phyloP scores from a whole-genome alignment of 2,888 invertebrate species.

The Odontocolon sp. region DNA sequence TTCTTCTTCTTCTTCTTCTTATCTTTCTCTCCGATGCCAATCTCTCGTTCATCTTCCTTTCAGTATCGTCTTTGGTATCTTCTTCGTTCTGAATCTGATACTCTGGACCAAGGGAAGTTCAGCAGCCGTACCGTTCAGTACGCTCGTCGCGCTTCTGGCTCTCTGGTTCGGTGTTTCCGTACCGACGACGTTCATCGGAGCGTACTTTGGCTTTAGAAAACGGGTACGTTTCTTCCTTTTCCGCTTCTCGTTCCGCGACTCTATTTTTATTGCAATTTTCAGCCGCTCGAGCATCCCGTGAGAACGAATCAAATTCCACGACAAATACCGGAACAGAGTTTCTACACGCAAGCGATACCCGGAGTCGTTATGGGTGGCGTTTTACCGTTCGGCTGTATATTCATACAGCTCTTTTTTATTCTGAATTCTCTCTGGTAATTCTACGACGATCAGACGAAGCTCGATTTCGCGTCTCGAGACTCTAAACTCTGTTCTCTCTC shows the following conservation, averaged over 20 bases:
- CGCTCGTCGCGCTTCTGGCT: constrained; percentile 94
- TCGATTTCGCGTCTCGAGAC: no score
- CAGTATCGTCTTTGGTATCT: constrained; percentile 97
- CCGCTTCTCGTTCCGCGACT: background rate
- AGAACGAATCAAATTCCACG: constrained; percentile 99
- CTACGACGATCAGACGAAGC: no score
- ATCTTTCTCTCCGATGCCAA: no score
- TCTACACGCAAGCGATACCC: constrained; percentile 97
- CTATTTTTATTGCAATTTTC: constrained; percentile 52
- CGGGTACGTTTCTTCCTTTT: constrained; percentile 89
- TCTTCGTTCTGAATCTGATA: constrained; percentile 98
- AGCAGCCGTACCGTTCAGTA: constrained; percentile 98
- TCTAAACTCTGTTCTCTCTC: no score
- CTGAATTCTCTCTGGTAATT: constrained; percentile 97
- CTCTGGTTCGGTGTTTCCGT: constrained; percentile 99
- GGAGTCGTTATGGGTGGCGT: constrained; percentile 99
- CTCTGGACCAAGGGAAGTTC: constrained; percentile 98
- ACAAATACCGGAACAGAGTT: constrained; percentile 99
- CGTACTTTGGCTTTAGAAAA: constrained; percentile 99
- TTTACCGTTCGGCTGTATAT: constrained; percentile 98
- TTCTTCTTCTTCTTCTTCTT: no score
- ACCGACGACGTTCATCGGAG: constrained; percentile 98
- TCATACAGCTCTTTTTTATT: constrained; percentile 99
- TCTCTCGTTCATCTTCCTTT: no score
- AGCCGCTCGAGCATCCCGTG: constrained; percentile 98